A percentile compares a stretch with the other conserved stretches of the same genome.
Evolutionary conservation across 2,888 invertebrate genomes (phyloP).

Genomic region (Acanthosoma haemorrhoidale): DNA sequence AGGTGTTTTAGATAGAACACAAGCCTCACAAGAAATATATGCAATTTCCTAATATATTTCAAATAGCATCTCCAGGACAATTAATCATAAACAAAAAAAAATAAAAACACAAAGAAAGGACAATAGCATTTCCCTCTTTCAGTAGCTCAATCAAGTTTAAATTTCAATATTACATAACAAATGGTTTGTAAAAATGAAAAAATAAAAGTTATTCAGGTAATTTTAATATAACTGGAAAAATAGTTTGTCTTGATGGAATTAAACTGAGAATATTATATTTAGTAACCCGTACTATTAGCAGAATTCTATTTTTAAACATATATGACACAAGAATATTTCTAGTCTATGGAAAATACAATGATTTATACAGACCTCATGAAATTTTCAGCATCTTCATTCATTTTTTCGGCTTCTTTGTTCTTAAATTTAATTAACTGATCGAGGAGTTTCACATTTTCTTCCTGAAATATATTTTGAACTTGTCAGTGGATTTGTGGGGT

Average conservation of each 20-base stretch:
- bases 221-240: slow-evolving; percentile 17
- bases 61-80: too few species aligned
- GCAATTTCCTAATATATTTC: too few species aligned
- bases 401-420: slow-evolving; percentile 87
- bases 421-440: slow-evolving; percentile 87
- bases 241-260: slow-evolving; percentile 11
- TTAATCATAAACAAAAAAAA: too few species aligned
- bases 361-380: slow-evolving; percentile 70
- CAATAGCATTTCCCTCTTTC: too few species aligned
- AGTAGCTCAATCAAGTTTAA: too few species aligned
- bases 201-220: slow-evolving; percentile 22
- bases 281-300: slow-evolving; percentile 18
- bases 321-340: slow-evolving; percentile 13
- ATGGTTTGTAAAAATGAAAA: slow-evolving; percentile 32
- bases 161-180: too few species aligned
- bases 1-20: too few species aligned
- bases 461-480: too few species aligned
- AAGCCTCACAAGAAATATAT: too few species aligned
- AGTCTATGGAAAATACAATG: slow-evolving; percentile 1
- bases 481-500: too few species aligned
- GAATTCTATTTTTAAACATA: slow-evolving; percentile 19
- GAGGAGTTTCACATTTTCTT: slow-evolving; percentile 78
- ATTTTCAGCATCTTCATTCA: slow-evolving; percentile 95
- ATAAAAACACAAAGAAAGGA: too few species aligned
- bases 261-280: slow-evolving; percentile 27